Conservation (phyloP, 2,113 vertebrate genomes). For the Phalacrocorax pelagicus region DNA sequence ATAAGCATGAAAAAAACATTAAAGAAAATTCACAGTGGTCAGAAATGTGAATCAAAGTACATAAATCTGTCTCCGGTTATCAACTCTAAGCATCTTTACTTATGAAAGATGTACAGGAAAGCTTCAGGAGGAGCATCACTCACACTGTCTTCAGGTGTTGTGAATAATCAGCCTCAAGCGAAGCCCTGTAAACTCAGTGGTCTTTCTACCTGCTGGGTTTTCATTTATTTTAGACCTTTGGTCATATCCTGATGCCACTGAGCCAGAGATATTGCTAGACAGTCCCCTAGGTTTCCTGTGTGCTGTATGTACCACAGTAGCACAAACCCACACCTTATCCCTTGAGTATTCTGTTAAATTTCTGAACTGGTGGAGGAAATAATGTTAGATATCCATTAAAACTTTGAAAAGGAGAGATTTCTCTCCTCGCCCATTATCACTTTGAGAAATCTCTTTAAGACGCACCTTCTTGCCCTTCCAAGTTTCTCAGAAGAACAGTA, state of each 20-base stretch:
- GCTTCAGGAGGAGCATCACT: background rate
- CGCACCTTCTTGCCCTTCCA: background rate
- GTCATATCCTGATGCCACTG: background rate
- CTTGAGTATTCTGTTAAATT: background rate
- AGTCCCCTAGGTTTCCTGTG: background rate
- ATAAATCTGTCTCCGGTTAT: background rate
- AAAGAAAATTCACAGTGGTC: background rate
- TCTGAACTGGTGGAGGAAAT: background rate
- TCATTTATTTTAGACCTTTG: background rate
- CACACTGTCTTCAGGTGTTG: background rate
- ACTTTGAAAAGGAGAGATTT: background rate
- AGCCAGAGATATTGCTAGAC: background rate
- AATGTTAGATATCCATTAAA: background rate
- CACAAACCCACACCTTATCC: background rate
- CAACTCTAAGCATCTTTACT: background rate
- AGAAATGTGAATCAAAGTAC: background rate
- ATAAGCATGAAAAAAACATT: background rate
- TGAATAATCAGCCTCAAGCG: background rate
- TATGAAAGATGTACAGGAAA: background rate
- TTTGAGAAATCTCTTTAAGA: background rate
- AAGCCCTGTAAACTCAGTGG: background rate
- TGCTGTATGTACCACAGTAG: background rate
- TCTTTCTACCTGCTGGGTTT: background rate
- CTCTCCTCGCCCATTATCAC: background rate
- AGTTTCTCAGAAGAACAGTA: background rate